Conservation (phyloP, 2,113 vertebrate genomes). For the Malurus melanocephalus region DNA sequence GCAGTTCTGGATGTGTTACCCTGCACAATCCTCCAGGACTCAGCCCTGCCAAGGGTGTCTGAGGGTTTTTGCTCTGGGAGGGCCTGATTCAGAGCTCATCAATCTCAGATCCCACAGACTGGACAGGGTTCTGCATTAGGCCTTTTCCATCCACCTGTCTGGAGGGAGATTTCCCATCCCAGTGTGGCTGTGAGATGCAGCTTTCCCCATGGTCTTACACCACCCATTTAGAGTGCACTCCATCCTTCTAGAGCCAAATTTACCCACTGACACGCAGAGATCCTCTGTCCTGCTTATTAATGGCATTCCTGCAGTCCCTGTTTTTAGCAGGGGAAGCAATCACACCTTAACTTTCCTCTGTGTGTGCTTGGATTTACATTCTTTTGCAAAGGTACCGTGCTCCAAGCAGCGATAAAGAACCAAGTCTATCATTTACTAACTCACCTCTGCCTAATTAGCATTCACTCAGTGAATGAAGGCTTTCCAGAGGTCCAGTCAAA, state of each 20-base stretch:
- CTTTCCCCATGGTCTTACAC: background rate
- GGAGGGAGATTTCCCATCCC: background rate
- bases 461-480: background rate
- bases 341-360: background rate
- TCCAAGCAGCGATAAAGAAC: background rate
- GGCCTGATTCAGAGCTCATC: background rate
- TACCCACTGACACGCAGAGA: background rate
- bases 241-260: background rate
- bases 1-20: fast-evolving
- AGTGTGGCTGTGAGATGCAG: background rate
- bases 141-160: background rate
- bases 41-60: background rate
- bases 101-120: background rate
- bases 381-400: background rate
- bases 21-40: background rate
- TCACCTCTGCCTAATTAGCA: slow-evolving; percentile 5
- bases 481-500: slow-evolving; percentile 35
- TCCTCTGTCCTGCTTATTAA: background rate
- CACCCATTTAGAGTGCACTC: background rate
- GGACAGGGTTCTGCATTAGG: background rate
- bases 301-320: background rate
- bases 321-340: background rate
- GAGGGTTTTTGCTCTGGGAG: background rate
- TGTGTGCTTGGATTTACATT: background rate
- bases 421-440: background rate